Base-by-base conservation (phyloP, 1,140 invertebrate genomes). In the Procambarus clarkii region DNA sequence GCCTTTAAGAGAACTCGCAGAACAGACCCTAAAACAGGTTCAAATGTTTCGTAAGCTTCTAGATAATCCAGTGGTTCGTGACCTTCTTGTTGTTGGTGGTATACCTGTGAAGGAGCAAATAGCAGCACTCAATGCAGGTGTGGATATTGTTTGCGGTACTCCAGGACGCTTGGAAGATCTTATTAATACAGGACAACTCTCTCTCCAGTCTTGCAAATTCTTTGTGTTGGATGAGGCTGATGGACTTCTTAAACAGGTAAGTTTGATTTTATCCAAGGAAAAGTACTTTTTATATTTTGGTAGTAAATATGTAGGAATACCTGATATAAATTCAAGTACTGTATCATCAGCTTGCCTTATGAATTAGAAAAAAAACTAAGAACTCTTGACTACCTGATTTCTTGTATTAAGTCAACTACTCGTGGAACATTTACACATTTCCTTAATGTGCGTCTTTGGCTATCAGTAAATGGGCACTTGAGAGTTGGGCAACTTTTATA, bases 211-310 rank as follows among this genome's bases (percentile, higher is more conserved):
- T 93, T 98, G 98, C 94, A 96, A 98, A 83, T 99, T 99, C 95
- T 99, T 99, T 94, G 97, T 99, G 3, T 95, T 99, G 74, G 99
- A 99, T 94, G 99, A 99, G 95, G 98, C 98, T 74, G 99, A 99
- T 95, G 98, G 98, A 2, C 95, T 99, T 15, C 95, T 99, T 2
- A 98, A 98, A 94, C 90, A 90, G 78, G 92, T 93, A 71, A 58
- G 13, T 18, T 64, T 64, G 60, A 18, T 11, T 58, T 58, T 9
- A 9, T 58, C 54, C 54, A 1, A 7, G 13, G 54, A 13, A 58
- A 58, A 34, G 34, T 34, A 34, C 34, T 34, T 34, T 34, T 34
- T 34, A 34, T 34, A 34, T 34, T 34, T 34, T 34, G 34, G 34
- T 34, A 34, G 34, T 34, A 34, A 34, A 34, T 34, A 1, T 34